phyloP scores from a whole-genome alignment of 2,797 vertebrate species.

The Clarias pachynema region DNA sequence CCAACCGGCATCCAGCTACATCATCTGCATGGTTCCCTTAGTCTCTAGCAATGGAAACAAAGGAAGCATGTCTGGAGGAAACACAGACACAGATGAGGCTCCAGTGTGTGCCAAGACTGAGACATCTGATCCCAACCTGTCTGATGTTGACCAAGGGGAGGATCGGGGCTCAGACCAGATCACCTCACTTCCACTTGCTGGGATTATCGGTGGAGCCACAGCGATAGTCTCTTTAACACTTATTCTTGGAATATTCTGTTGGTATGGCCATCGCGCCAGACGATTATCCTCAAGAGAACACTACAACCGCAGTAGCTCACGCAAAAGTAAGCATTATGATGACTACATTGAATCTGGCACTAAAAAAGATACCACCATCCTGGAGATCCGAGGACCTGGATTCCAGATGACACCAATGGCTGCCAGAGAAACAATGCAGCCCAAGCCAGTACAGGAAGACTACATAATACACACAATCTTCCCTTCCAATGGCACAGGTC shows the following conservation, averaged over 20 bases:
- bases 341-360: conserved; percentile 93
- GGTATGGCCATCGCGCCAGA: conserved; percentile 84
- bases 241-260: conserved; percentile 86
- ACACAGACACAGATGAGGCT: conserved; percentile 80
- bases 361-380: conserved; percentile 92
- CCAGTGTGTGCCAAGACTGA: conserved; percentile 90
- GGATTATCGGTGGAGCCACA: conserved; percentile 86
- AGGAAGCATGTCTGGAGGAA: conserved; percentile 65
- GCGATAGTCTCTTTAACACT: conserved; percentile 87
- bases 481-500: conserved; percentile 88
- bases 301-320: conserved; percentile 80
- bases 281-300: conserved; percentile 80
- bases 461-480: conserved; percentile 94
- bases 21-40: conserved; percentile 91
- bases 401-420: conserved; percentile 92
- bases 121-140: conserved; percentile 75
- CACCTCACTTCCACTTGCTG: conserved; percentile 81
- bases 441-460: conserved; percentile 86
- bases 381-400: conserved; percentile 87
- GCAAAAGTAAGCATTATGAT: conserved; percentile 86
- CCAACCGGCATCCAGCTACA: conserved; percentile 87
- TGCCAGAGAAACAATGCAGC: conserved; percentile 74
- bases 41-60: conserved; percentile 73
- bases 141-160: conserved; percentile 76
- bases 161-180: conserved; percentile 71